phyloP scores from a whole-genome alignment of 2,888 invertebrate genomes.

The Brassicogethes aeneus region DNA sequence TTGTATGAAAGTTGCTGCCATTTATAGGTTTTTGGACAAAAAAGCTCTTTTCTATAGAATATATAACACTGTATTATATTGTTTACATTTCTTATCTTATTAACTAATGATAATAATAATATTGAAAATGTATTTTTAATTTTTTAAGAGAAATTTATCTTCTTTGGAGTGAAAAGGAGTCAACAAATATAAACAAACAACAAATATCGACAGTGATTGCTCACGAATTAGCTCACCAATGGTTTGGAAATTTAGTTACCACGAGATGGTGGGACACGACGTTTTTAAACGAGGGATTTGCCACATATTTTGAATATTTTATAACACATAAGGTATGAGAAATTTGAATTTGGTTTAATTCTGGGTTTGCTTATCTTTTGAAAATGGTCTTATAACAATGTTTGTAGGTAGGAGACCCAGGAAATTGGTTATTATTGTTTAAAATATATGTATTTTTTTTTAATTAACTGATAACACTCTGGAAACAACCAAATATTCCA shows the following conservation, averaged over 20 bases:
- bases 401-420: not conserved
- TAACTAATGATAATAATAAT: too few relatives aligned
- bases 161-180: constrained; percentile 40
- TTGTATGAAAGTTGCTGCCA: too few relatives aligned
- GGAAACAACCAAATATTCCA: too few relatives aligned
- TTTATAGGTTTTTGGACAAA: too few relatives aligned
- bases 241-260: constrained; percentile 73
- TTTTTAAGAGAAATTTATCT: constrained; percentile 50
- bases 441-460: too few relatives aligned
- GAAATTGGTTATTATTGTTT: too few relatives aligned
- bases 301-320: constrained; percentile 64
- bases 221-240: constrained; percentile 76
- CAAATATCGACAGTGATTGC: constrained; percentile 57
- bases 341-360: too few relatives aligned
- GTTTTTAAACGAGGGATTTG: constrained; percentile 70
- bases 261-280: constrained; percentile 67
- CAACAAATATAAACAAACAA: constrained; percentile 51
- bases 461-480: too few relatives aligned
- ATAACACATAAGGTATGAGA: constrained; percentile 50
- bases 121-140: not conserved
- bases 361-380: constrained; percentile 8
- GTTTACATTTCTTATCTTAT: too few relatives aligned
- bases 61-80: too few relatives aligned
- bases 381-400: constrained; percentile 4
- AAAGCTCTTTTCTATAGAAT: too few relatives aligned